Evolutionary conservation across 30 jellyfish, hydroid and myxozoan species (phyloP), one percentile per base, ranked within the genome.

Genomic region (Aurelia coerulea): DNA sequence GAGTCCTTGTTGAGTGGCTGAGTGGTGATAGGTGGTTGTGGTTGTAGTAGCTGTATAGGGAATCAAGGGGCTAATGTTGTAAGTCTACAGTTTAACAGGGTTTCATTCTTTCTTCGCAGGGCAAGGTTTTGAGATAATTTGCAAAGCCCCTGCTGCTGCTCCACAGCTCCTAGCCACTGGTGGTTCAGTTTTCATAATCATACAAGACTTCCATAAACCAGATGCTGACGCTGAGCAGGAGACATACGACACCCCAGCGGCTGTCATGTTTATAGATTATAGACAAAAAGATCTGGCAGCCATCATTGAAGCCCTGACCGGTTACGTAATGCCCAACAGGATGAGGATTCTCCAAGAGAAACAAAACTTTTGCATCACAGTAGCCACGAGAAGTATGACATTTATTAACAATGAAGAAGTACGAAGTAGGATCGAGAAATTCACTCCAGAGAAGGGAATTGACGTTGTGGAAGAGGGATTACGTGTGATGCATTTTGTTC

Each of bases 151-250:
- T 4, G 67, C 49, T 72, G 56, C 67, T n/a, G 82, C 82, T 2
- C 82, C 82, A 0, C 56, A 41, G 33, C 67, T 72, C 31, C 82
- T 49, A 2, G 39, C 10, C 10, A 16, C 4, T 35, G 65, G 66
- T 49, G 33, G 23, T 7, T 14, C 31, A 33, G 33, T 72, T 6
- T 72, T 17, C 82, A 72, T 72, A 2, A n/a, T 72, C 19, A 32
- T 72, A 16, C 82, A 72, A 49, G 82, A 72, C 37, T 72, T 72
- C 66, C 41, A 72, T 46, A 72, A 72, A 41, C 39, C 67, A n/a
- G 67, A 35, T 49, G 65, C 33, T 33, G 82, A 39, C n/a, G 82
- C 15, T 2, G 82, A n/a, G 33, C 33, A 49, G 18, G 82, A 67
- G 37, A 15, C 78, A 16, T 67, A 23, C 54, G 78, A 67, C 54